Evolutionary conservation across 2,113 vertebrate species (phyloP), one percentile per base, ranked within the genome.

Genomic region (Clinocottus analis): DNA sequence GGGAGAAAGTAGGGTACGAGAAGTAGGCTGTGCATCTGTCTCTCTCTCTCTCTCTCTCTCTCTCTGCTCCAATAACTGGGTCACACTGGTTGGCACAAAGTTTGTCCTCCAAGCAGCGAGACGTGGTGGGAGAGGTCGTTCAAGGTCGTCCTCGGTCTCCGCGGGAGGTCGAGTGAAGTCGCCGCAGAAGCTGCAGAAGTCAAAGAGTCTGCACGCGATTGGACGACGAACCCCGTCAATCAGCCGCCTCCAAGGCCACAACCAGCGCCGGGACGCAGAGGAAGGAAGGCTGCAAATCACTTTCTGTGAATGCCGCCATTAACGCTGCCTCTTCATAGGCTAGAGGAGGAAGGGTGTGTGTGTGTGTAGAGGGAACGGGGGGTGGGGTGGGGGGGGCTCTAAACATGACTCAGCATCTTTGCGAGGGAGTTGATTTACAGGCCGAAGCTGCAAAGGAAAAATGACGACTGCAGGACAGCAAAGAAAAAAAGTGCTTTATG

Each of bases 1-100:
- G 85, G 2, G 88, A 83, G 79, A 92, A 93, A 93, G 91, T 94
- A 94, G 93, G 91, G 81, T 93, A 92, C 56, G 31, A 87, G 91
- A 95, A 95, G 90, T 95, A 95, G 93, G 94, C 93, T 93, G 93
- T 85, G 87, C 75, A 14, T 43, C 41, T 4, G 41, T 21, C 59
- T 23, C 78, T 73, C 85, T 61, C 69, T 80, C 85, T 31, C 13
- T 21, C 59, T 23, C 78, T 73, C 85, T 61, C 69, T 80, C 85
- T 31, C 13, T 35, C 25, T 56, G 79, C 85, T 90, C 74, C 31
- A 68, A 60, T 60, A 94, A 92, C 77, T 94, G 87, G 93, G 94
- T 93, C 93, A 74, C 77, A 58, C 82, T 78, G 79, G 75, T 71
- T 82, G 86, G 68, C 64, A 77, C 84, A 43, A 60, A 84, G 88